Conservation (phyloP, 2,888 invertebrate genomes). For the Agrypnus murinus region DNA sequence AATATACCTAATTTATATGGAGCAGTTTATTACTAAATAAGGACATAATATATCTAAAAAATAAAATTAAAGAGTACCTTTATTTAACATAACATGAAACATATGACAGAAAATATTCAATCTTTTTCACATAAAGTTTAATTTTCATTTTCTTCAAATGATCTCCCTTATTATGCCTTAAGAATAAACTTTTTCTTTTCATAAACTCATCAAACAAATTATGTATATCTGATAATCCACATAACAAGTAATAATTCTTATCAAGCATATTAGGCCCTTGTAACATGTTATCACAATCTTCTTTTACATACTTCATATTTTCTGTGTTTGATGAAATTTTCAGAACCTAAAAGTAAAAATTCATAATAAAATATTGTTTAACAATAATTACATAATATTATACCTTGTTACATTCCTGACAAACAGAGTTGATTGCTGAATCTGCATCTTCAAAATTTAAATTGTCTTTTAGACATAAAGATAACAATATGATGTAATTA, state of each 20-base stretch:
- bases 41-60: too few relatives aligned
- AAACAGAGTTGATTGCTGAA: constrained; percentile 79
- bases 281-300: constrained; percentile 78
- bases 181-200: constrained; percentile 68
- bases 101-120: constrained; percentile 83
- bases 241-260: constrained; percentile 75
- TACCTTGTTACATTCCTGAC: constrained; percentile 68
- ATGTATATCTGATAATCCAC: constrained; percentile 81
- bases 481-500: constrained; percentile 76
- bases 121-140: constrained; percentile 77
- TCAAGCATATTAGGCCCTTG: constrained; percentile 76
- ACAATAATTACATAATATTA: constrained; percentile 33
- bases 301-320: constrained; percentile 75
- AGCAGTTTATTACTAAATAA: too few relatives aligned
- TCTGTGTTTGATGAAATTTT: constrained; percentile 75
- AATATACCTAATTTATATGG: too few relatives aligned
- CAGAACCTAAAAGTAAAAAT: constrained; percentile 72
- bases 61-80: too few relatives aligned
- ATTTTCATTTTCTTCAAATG: constrained; percentile 74
- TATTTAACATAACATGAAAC: constrained; percentile 67
- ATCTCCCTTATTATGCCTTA: constrained; percentile 75
- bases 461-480: constrained; percentile 76
- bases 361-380: constrained; percentile 15
- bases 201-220: constrained; percentile 72
- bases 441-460: constrained; percentile 78